These are phyloP conservation scores for Hephaestus fuliginosus DNA, from an alignment of 2,797 vertebrate genomes.

Conservation along the genomic window DNA sequence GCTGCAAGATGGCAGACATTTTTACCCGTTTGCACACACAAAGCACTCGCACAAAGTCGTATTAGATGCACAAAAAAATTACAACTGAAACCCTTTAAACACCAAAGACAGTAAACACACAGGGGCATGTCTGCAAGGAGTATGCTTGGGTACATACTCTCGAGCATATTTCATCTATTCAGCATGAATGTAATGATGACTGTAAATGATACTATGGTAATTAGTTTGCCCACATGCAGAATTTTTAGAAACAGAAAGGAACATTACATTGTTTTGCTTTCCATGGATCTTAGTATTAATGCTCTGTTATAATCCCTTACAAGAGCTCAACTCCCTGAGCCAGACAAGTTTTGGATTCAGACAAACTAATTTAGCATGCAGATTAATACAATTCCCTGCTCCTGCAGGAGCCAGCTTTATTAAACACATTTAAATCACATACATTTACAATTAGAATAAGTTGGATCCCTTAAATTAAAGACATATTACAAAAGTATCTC, in stretches of 20 bases:
- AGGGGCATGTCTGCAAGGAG: conserved; percentile 34
- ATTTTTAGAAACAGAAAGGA: conserved; percentile 61
- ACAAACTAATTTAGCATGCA: conserved; percentile 79
- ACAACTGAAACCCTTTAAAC: conserved; percentile 15
- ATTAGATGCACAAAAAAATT: conserved; percentile 38
- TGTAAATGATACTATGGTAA: conserved; percentile 57
- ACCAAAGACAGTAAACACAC: conserved; percentile 39
- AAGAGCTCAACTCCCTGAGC: conserved; percentile 70
- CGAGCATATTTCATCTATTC: conserved; percentile 48
- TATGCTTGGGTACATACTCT: conserved; percentile 16
- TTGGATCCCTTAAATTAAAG: conserved; percentile 67
- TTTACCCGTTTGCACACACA: conserved; percentile 5
- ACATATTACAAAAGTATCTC: conserved; percentile 65
- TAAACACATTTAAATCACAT: conserved; percentile 77
- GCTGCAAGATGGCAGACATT: neutral
- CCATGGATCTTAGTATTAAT: conserved; percentile 72
- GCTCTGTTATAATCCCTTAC: conserved; percentile 73
- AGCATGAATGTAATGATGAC: conserved; percentile 43
- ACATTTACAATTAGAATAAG: conserved; percentile 75
- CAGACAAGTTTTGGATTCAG: conserved; percentile 72
- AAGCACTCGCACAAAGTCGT: conserved; percentile 15
- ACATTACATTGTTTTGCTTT: conserved; percentile 70
- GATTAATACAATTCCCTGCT: conserved; percentile 77
- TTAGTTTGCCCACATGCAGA: conserved; percentile 65
- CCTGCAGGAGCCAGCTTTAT: conserved; percentile 70